Evolutionary conservation across 2,888 invertebrate genomes (phyloP), one percentile per base, ranked within the genome.

Genomic region (Baronia brevicornis): DNA sequence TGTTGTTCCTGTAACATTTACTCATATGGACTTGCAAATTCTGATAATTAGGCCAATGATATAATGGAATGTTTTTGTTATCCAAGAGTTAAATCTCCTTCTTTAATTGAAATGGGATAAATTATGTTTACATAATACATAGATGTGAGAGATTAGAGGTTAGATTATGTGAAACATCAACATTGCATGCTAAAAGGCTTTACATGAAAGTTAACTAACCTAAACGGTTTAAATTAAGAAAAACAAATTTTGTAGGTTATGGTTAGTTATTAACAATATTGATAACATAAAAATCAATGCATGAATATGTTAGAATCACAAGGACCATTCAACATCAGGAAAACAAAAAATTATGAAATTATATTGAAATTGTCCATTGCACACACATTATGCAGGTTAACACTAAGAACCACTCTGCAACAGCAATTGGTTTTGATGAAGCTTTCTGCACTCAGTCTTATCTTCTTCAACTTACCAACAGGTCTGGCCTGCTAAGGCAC

Each of bases 401-500:
- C 61, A 55, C 61, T 63, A 64, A 66, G 48, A 48, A 59, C 61
- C 70, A 79, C 70, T 71, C 68, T 58, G 75, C 67, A 65, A 69
- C 69, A 79, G 77, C 75, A 40, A 71, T 71, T 61, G 61, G 64
- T 70, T 70, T 70, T 65, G 63, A 60, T 63, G 60, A 78, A 79
- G 80, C 79, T 63, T 53, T 62, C 59, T 51, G 63, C 78, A 73
- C 66, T 70, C 70, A 59, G 51, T 66, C 63, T 60, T 51, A 54
- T 75, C 28, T 18, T 36, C 71, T 75, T 79, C 70, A 62, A 89
- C 89, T 89, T 89, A 89, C 89, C 89, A 89, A 86, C 84, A 89
- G 87, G 86, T 89, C 89, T 88, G 89, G 89, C 89, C 89, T 88
- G 82, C 84, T 85, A 87, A 89, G 88, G 88, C 88, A 89, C 88